Base-by-base conservation (phyloP, 2,888 invertebrate genomes). In the Chromoteleia sp. region DNA sequence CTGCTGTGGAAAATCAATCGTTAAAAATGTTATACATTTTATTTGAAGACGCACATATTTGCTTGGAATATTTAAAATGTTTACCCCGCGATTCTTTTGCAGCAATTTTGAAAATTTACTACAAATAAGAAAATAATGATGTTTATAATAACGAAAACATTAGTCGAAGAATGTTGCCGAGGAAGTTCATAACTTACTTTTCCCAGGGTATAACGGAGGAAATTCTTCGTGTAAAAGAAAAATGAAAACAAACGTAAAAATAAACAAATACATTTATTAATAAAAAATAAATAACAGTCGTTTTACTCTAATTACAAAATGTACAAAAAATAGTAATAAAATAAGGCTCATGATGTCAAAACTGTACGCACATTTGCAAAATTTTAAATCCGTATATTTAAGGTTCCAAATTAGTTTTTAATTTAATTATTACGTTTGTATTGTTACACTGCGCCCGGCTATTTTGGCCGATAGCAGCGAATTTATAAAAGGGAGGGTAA, bases 81-180 rank as follows among this genome's bases (percentile, higher is more conserved):
- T 56, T n/a, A n/a, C n/a, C n/a, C n/a, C n/a, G n/a, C 17, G 33
- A 50, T 65, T 65, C 50, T 50, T 39, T 21, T 21, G 17, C 19
- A 12, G 30, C 25, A 33, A 30, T 41, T 41, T 29, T 10, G 29
- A 59, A 59, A 59, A 59, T 29, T 7, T 12, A 59, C 58, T 45
- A 15, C 30, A 43, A 15, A 43, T 17, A 59, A 39, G 67, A 41
- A 54, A 54, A 67, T 67, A 67, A 54, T 41, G 41, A 12, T 29
- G 67, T 43, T 67, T 54, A 41, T 67, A 68, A 56, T 43, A 68
- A 68, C 19, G 67, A 41, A 67, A 54, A 30, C 43, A 68, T 19
- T 12, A 54, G 39, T 39, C 14, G 43, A 67, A 68, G 54, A 54
- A 68, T 54, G 54, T 25, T 17, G 19, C 8, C 39, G 19, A n/a